Evolutionary conservation across 2,888 invertebrate species (phyloP).

Genomic region (Phortica okadai): DNA sequence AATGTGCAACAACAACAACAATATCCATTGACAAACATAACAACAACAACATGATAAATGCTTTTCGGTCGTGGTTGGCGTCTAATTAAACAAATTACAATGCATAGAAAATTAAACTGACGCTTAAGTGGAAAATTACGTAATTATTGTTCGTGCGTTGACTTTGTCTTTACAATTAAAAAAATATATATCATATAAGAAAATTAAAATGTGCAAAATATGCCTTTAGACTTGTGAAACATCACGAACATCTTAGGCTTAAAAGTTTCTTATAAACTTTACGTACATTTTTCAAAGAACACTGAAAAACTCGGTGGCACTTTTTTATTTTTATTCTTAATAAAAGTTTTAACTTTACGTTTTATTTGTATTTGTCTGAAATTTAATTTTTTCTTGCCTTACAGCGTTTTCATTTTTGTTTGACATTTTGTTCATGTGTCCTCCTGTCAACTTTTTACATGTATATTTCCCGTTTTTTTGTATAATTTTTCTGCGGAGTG

Average conservation of each 20-base stretch:
- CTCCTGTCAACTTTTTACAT: neutral
- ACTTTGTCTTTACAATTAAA: neutral
- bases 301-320: neutral
- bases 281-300: neutral
- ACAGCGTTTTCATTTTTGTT: neutral
- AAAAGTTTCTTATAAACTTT: neutral
- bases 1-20: constrained; percentile 16
- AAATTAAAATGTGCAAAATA: neutral
- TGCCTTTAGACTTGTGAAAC: neutral
- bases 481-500: neutral
- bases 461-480: neutral
- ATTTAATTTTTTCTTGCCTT: neutral
- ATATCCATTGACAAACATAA: neutral
- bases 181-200: neutral
- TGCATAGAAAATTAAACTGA: constrained; percentile 4
- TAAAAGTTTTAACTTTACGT: neutral
- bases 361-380: neutral
- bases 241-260: neutral
- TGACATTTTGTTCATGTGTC: neutral
- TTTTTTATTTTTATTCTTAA: neutral
- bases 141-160: neutral
- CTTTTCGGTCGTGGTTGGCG: neutral
- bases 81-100: constrained; percentile 31
- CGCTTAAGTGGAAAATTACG: constrained; percentile 16
- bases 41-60: neutral